A percentile compares a stretch with the other conserved stretches of the same genome.
Evolutionary conservation across 2,888 invertebrate genomes (phyloP).

Genomic region (Apamea crenata): DNA sequence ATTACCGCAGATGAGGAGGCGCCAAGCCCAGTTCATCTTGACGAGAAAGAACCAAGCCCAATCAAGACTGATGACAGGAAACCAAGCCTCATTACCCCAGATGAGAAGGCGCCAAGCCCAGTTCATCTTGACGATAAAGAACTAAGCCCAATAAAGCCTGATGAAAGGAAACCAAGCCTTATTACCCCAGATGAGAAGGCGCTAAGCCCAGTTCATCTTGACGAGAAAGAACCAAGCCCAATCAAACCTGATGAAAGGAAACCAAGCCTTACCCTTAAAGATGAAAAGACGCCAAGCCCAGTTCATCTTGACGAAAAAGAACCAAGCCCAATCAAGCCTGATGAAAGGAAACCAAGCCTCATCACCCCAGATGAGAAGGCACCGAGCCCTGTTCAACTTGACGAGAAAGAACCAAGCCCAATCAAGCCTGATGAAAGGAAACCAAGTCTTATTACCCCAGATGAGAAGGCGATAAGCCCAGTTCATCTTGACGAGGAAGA

Average conservation of each 20-base stretch:
- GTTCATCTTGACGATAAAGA: not conserved
- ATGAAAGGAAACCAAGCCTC: too few relatives aligned
- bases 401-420: too few relatives aligned
- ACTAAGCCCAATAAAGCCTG: not conserved
- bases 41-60: not conserved
- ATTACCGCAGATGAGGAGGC: not conserved
- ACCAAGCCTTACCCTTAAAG: too few relatives aligned
- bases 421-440: too few relatives aligned
- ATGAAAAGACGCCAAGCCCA: not conserved
- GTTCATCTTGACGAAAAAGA: not conserved
- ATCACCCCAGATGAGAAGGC: not conserved
- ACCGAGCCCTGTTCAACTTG: too few relatives aligned
- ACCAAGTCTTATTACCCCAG: not conserved
- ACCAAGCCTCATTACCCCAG: not conserved
- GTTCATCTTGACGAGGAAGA: not conserved
- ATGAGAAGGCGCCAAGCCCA: not conserved
- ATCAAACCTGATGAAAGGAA: too few relatives aligned
- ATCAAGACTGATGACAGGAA: not conserved
- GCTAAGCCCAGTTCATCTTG: not conserved
- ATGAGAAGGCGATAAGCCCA: not conserved
- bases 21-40: not conserved
- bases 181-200: not conserved
- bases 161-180: not conserved
- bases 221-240: too few relatives aligned
- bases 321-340: not conserved